phyloP scores from a whole-genome alignment of 2,797 vertebrate species.

The Eospalax fontanierii region DNA sequence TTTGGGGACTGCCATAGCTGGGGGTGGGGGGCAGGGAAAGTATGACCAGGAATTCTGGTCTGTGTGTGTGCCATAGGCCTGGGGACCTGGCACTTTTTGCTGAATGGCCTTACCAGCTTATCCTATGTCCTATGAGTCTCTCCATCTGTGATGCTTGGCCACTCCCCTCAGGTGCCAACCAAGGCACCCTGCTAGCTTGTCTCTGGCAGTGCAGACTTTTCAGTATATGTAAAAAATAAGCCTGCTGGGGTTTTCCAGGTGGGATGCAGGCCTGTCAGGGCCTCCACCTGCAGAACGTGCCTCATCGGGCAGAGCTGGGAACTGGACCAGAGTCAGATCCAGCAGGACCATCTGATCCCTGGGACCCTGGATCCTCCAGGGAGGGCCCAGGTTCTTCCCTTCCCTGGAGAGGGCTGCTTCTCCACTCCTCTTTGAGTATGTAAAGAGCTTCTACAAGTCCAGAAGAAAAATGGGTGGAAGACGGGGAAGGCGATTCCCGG shows the following conservation, averaged over 20 bases:
- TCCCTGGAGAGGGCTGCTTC: background rate
- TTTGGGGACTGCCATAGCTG: background rate
- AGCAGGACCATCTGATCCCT: background rate
- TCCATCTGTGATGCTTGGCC: background rate
- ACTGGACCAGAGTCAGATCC: background rate
- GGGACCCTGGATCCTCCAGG: background rate
- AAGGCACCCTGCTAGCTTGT: background rate
- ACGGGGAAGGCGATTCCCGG: slow-evolving; percentile 50
- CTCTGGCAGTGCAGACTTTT: background rate
- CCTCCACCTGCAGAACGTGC: background rate
- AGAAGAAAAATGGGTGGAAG: slow-evolving; percentile 72
- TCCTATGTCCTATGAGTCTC: background rate
- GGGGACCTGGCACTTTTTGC: background rate
- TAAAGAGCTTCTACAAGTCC: slow-evolving; percentile 69
- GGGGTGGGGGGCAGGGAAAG: background rate
- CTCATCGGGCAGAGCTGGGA: background rate
- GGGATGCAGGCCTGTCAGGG: background rate
- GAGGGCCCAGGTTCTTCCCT: background rate
- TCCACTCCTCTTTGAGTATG: slow-evolving; percentile 39
- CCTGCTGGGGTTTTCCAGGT: background rate
- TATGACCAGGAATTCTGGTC: background rate
- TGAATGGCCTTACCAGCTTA: background rate
- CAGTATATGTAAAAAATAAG: background rate
- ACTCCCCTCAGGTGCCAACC: background rate
- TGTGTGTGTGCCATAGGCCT: background rate